Conservation (phyloP, 2,113 vertebrate genomes). For the Ramphastos sulfuratus region DNA sequence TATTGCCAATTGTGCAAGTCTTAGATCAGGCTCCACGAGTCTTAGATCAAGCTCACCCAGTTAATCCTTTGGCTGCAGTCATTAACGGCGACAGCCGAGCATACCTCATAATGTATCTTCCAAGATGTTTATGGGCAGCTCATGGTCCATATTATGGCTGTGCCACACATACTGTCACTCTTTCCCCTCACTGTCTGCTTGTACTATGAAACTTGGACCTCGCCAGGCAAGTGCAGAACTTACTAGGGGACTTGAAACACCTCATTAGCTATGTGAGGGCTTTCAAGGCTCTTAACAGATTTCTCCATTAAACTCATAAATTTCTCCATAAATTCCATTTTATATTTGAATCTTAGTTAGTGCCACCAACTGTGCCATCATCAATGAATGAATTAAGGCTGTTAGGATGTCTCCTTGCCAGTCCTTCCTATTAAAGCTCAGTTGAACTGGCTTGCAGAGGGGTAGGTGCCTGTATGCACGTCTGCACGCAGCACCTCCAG, state of each 20-base stretch:
- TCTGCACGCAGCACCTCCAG: background rate
- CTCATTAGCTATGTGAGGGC: constrained; percentile 64
- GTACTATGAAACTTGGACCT: constrained; percentile 63
- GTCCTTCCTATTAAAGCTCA: background rate
- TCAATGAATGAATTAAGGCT: constrained; percentile 48
- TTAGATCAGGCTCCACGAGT: constrained; percentile 28
- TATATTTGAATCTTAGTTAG: constrained; percentile 55
- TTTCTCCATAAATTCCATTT: constrained; percentile 67
- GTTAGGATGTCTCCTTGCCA: constrained; percentile 11
- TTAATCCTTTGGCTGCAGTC: constrained; percentile 69
- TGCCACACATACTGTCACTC: constrained; percentile 55
- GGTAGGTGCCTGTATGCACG: background rate
- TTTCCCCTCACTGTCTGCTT: constrained; percentile 73
- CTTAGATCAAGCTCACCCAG: constrained; percentile 31
- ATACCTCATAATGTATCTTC: constrained; percentile 60
- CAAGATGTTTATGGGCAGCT: constrained; percentile 56
- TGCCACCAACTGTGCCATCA: constrained; percentile 53
- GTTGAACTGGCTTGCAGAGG: background rate
- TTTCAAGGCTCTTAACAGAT: constrained; percentile 65
- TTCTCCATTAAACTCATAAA: constrained; percentile 65
- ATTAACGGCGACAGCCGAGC: constrained; percentile 54
- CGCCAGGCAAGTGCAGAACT: constrained; percentile 58
- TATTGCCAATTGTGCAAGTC: constrained; percentile 1
- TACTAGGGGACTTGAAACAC: constrained; percentile 70
- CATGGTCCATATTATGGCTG: background rate